Evolutionary conservation across 2,888 invertebrate species (phyloP).

Genomic region (Acleris literana): DNA sequence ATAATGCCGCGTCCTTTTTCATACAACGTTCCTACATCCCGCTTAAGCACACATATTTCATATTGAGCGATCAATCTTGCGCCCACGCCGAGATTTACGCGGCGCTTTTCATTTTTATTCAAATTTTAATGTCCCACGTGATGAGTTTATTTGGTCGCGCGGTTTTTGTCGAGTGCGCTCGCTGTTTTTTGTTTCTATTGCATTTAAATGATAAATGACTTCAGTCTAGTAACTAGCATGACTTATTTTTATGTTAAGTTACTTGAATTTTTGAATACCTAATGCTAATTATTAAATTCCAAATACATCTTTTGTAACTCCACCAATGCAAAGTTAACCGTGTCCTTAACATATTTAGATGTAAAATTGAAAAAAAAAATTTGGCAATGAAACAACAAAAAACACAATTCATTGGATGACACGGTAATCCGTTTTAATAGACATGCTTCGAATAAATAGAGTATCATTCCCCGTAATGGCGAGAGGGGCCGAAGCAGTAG

Average conservation of each 20-base stretch:
- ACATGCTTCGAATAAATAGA: slow-evolving; percentile 34
- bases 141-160: slow-evolving; percentile 58
- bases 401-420: slow-evolving; percentile 2
- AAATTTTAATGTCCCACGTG: slow-evolving; percentile 58
- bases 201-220: neutral
- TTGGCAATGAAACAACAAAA: neutral
- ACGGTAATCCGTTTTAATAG: slow-evolving; percentile 27
- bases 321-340: neutral
- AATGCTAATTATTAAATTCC: too few species aligned
- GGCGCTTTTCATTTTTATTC: slow-evolving; percentile 64
- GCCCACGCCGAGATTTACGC: slow-evolving; percentile 66
- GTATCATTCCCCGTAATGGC: slow-evolving; percentile 37
- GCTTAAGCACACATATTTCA: slow-evolving; percentile 61
- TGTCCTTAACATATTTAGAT: neutral
- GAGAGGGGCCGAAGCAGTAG: slow-evolving; percentile 32
- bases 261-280: too few species aligned
- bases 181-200: slow-evolving; percentile 10
- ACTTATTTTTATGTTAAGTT: too few species aligned
- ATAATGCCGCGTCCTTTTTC: slow-evolving; percentile 38
- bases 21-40: slow-evolving; percentile 34
- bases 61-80: slow-evolving; percentile 69
- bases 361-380: neutral
- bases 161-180: slow-evolving; percentile 19
- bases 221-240: neutral
- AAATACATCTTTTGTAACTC: too few species aligned